Percentiles rank a stretch among this genome's conserved stretches.
phyloP scores from a whole-genome alignment of 2,113 vertebrate genomes.

The Salvator merianae region DNA sequence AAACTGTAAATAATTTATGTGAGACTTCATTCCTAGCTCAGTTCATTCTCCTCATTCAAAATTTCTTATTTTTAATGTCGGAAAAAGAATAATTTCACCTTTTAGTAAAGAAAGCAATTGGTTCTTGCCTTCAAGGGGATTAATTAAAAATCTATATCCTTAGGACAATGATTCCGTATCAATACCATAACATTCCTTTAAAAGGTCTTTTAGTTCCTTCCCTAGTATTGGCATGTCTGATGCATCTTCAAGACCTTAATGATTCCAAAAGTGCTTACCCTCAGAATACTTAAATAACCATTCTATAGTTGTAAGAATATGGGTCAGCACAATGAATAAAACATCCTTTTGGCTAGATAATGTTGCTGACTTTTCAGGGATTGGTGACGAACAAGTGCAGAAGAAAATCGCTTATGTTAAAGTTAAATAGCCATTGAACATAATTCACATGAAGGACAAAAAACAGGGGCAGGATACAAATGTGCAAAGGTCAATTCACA shows the following conservation, averaged over 20 bases:
- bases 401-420: neutral
- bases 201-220: conserved; percentile 49
- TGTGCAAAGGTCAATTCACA: too few species aligned
- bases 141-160: conserved; percentile 58
- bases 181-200: conserved; percentile 45
- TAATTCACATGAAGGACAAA: neutral
- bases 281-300: conserved; percentile 54
- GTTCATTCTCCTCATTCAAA: conserved; percentile 47
- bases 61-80: conserved; percentile 61
- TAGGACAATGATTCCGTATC: conserved; percentile 47
- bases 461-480: neutral
- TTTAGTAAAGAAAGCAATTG: conserved; percentile 49
- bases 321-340: conserved; percentile 38
- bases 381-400: conserved; percentile 11
- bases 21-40: conserved; percentile 54
- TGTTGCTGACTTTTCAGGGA: neutral
- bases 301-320: conserved; percentile 53
- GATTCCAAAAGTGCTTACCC: conserved; percentile 50
- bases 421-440: conserved; percentile 20
- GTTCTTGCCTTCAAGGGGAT: conserved; percentile 55
- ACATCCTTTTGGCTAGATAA: conserved; percentile 31
- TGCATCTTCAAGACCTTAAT: conserved; percentile 55
- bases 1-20: conserved; percentile 47
- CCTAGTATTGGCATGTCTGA: conserved; percentile 52
- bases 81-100: conserved; percentile 54